Evolutionary conservation across 2,797 vertebrate genomes (phyloP).

Genomic region (Morelia viridis): DNA sequence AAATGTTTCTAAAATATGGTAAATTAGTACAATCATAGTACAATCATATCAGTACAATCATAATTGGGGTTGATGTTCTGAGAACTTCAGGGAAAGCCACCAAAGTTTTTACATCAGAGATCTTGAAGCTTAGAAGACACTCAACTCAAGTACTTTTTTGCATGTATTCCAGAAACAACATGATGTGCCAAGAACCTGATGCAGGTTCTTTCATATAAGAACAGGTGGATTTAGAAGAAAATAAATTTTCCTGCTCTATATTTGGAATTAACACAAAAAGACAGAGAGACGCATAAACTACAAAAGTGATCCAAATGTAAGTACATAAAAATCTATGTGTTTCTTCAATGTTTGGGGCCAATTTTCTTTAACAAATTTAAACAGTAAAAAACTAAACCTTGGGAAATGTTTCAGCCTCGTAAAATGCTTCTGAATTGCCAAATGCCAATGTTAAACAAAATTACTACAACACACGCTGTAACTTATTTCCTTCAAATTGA

Average conservation of each 20-base stretch:
- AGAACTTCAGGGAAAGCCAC: neutral
- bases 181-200: neutral
- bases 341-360: slow-evolving; percentile 48
- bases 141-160: neutral
- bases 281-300: accelerated
- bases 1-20: neutral
- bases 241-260: neutral
- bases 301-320: slow-evolving; percentile 40
- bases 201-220: neutral
- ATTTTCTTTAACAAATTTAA: slow-evolving; percentile 37
- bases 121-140: neutral
- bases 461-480: slow-evolving; percentile 45
- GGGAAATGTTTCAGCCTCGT: slow-evolving; percentile 39
- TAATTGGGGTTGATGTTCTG: neutral
- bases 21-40: neutral
- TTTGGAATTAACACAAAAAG: slow-evolving; percentile 21
- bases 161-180: neutral
- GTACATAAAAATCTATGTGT: slow-evolving; percentile 40
- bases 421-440: slow-evolving; percentile 50
- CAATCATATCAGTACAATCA: neutral
- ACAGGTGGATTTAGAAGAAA: slow-evolving; percentile 6
- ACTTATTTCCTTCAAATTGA: slow-evolving; percentile 50
- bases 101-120: neutral
- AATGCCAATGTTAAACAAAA: slow-evolving; percentile 42
- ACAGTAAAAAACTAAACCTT: slow-evolving; percentile 49